Base-by-base conservation (phyloP, 2,797 vertebrate genomes). In the Centropyge bicolor region DNA sequence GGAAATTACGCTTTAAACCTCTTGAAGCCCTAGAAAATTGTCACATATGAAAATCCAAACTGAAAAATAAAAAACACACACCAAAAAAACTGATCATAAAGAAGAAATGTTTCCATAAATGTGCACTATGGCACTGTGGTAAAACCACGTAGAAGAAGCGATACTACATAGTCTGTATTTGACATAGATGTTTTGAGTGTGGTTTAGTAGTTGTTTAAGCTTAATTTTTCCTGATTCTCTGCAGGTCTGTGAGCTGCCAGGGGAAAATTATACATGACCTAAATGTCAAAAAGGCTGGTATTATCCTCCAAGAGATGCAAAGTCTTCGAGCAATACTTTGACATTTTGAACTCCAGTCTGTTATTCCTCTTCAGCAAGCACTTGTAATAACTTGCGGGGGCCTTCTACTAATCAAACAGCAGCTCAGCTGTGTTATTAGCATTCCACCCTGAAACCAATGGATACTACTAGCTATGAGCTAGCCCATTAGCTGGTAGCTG, bases 341-440 rank as follows among this genome's bases (percentile, higher is more conserved):
- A 89, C 78, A 85, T 88, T 89, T 89, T 90, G 84, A 89, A 83
- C 80, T 51, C 19, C 20, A 52, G 79, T 76, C 67, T 73, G 74
- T 78, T 80, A 51, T 85, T 89, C 71, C 48, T 78, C 85, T 81
- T 79, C 46, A 77, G 31, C 78, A 83, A 73, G 51, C 71, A 48
- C 85, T 78, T 77, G 81, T 65, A 67, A 78, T 70, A 65, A 70
- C 27, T 51, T 61, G 70, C 12, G 22, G 43, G 68, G 22, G 8
- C 22, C 27, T 55, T 71, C 20, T 31, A 61, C 54, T 78, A 62
- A 83, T 87, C 82, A 87, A 81, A 79, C 69, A 74, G 52, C 67
- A 61, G 80, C 70, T 73, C 45, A 36, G 19, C 31, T 8, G 22
- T 20, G 36, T 35, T 54, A 51, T 85, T 81, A 70, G 68, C 75